Percentiles rank a stretch among this genome's conserved stretches.
Conservation (phyloP, 2,797 vertebrate genomes). For the Iguana delicatissima region DNA sequence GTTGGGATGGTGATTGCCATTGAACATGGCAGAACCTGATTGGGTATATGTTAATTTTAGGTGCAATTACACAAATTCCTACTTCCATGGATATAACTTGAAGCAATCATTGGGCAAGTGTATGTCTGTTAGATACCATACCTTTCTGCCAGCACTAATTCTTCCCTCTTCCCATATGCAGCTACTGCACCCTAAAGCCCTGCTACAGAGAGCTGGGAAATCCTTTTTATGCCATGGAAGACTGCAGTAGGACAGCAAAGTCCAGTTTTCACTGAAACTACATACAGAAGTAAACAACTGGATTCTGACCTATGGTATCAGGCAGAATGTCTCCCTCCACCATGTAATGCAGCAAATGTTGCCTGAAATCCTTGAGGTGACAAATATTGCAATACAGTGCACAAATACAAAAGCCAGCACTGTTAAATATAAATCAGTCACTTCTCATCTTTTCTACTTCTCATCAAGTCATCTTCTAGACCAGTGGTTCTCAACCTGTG, state of each 20-base stretch:
- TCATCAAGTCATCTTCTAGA: not conserved
- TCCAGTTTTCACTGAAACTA: too few species aligned
- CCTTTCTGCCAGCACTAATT: too few species aligned
- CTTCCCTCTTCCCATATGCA: too few species aligned
- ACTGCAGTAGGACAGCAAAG: too few species aligned
- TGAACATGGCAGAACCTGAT: not conserved
- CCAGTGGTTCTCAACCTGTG: too few species aligned
- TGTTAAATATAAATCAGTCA: not conserved
- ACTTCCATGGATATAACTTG: not conserved
- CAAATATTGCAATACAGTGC: not conserved
- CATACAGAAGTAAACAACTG: too few species aligned
- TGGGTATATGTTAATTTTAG: not conserved
- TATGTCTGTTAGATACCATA: too few species aligned
- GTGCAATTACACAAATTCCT: not conserved
- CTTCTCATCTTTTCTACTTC: not conserved
- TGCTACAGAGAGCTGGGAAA: too few species aligned
- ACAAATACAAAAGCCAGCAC: not conserved
- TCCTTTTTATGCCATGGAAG: too few species aligned
- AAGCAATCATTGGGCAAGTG: too few species aligned
- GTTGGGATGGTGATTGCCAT: not conserved
- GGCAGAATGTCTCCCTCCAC: not conserved
- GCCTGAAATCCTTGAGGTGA: not conserved
- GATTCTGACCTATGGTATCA: too few species aligned
- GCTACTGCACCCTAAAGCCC: too few species aligned
- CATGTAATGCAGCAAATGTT: not conserved